Base-by-base conservation (phyloP, 2,113 vertebrate species). In the Tragelaphus imberbis region DNA sequence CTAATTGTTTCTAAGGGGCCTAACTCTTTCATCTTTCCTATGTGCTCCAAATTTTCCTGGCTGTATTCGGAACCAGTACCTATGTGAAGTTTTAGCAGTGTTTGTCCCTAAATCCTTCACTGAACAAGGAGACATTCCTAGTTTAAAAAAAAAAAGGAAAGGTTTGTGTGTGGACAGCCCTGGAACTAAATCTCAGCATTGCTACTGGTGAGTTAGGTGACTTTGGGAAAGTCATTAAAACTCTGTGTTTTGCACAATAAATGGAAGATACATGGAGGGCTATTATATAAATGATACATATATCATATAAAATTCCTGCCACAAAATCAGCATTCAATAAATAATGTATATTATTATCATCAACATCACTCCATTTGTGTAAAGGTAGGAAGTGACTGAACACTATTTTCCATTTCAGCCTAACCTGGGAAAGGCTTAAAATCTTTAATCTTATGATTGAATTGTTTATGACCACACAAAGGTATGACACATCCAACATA, bases 1-100 rank as follows among this genome's bases (percentile, higher is more conserved):
- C 79, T 95, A 89, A 92, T 95, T 95, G 75, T 96, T 97, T 97
- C 75, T 80, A 96, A 93, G 84, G 77, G 5, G 17, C 30, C 58
- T 96, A 85, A 97, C 89, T 96, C 33, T 97, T 97, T 49, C 30
- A 47, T 63, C 21, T 91, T 91, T 63, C 28, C 44, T 71, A 21
- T 44, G 25, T 36, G 80, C 84, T 97, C 85, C 63, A 49, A 88
- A 63, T 92, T 95, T 97, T 94, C 55, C 40, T 9, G 36, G n/a
- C 15, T 90, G 33, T 36, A 28, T 93, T 49, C 58, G 28, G 33
- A 94, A 89, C 17, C 23, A 28, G 53, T 21, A 77, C 36, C 28
- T 75, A 84, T 82, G 30, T 91, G 77, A 90, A 90, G 40, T 68
- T 90, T 95, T 82, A 81, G 51, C 36, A 97, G 51, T 33, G 10